Evolutionary conservation across 2,888 invertebrate genomes (phyloP).

Genomic region (Panopea generosa): DNA sequence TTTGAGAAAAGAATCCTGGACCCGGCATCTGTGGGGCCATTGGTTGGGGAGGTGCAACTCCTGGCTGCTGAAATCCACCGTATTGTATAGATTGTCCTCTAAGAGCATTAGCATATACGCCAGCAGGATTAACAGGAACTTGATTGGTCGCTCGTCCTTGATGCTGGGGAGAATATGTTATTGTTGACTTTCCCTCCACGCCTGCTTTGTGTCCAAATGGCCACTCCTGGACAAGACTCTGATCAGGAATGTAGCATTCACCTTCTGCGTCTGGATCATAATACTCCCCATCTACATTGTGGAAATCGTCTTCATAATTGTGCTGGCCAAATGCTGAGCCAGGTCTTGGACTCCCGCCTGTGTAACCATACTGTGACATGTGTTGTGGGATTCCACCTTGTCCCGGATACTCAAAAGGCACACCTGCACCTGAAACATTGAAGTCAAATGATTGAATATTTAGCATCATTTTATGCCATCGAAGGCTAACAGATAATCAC

Average conservation of each 20-base stretch:
- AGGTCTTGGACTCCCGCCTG: conserved; percentile 45
- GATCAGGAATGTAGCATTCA: conserved; percentile 67
- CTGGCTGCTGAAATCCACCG: conserved; percentile 50
- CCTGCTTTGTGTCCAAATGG: conserved; percentile 76
- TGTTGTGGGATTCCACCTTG: conserved; percentile 49
- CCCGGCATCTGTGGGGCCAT: conserved; percentile 67
- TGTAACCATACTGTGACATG: conserved; percentile 57
- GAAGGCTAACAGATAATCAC: too few relatives aligned
- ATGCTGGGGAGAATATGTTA: conserved; percentile 72
- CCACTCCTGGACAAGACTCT: conserved; percentile 77
- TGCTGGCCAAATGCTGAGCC: conserved; percentile 48
- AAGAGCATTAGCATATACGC: conserved; percentile 74
- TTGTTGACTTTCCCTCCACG: conserved; percentile 74
- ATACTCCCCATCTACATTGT: conserved; percentile 71
- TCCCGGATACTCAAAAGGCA: conserved; percentile 27
- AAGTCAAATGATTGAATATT: too few relatives aligned
- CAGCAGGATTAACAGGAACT: conserved; percentile 43
- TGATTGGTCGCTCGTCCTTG: conserved; percentile 23
- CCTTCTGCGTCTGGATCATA: conserved; percentile 69
- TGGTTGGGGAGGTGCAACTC: conserved; percentile 23
- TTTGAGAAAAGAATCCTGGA: conserved; percentile 77
- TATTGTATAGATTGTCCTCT: conserved; percentile 77
- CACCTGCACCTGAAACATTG: conserved; percentile 16
- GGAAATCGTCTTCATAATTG: conserved; percentile 66
- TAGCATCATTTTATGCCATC: too few relatives aligned